Conservation (phyloP, 2,888 invertebrate genomes). For the Tipula unca region DNA sequence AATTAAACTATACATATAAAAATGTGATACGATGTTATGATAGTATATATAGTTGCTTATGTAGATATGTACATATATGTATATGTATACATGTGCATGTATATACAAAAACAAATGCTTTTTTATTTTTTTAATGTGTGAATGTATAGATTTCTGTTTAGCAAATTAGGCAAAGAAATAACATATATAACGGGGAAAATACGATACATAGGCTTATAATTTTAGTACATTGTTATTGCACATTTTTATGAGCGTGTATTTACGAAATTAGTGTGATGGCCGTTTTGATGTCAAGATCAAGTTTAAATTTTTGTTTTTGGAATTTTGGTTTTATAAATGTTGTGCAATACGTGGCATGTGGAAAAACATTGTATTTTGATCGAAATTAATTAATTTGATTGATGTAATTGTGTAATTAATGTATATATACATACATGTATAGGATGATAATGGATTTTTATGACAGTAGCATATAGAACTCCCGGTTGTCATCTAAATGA, state of each 20-base stretch:
- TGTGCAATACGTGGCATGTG: not conserved
- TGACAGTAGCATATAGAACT: no score
- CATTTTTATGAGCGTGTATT: not conserved
- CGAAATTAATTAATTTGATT: not conserved
- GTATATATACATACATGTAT: no score
- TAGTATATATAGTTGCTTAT: no score
- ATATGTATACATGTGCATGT: not conserved
- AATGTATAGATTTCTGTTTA: not conserved
- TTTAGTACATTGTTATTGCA: slow-evolving; percentile 14
- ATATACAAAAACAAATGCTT: not conserved
- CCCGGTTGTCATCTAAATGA: no score
- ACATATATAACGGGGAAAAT: not conserved
- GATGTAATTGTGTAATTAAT: no score
- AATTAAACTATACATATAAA: no score
- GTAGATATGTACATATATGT: not conserved
- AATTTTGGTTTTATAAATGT: not conserved
- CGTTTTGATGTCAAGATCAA: not conserved
- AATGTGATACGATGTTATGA: no score
- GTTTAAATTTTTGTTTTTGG: not conserved
- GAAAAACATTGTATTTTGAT: no score
- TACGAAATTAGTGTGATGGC: not conserved
- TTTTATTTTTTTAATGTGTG: not conserved
- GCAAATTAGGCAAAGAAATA: not conserved
- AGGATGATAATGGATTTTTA: no score
- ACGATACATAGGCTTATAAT: not conserved